Evolutionary conservation across 2,797 vertebrate genomes (phyloP).

Genomic region (Amblyraja radiata): DNA sequence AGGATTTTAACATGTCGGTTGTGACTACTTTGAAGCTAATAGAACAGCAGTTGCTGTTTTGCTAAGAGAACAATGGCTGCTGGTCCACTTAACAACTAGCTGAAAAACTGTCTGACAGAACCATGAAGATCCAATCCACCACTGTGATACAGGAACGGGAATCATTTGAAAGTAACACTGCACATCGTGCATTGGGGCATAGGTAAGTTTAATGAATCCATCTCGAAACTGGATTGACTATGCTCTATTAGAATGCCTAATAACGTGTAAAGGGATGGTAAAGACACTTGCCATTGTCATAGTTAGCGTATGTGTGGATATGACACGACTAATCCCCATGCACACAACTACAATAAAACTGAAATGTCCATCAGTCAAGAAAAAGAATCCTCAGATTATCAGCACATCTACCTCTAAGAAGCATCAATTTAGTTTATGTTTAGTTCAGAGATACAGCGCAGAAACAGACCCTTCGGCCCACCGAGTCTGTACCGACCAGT

Average conservation of each 20-base stretch:
- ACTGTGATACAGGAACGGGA: not conserved
- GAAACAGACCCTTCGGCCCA: no score
- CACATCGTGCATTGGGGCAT: not conserved
- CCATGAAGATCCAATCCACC: not conserved
- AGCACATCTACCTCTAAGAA: constrained; percentile 2
- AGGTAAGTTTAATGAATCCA: not conserved
- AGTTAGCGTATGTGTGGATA: not conserved
- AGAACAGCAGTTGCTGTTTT: no score
- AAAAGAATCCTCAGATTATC: not conserved
- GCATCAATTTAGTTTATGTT: not conserved
- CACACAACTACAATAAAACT: not conserved
- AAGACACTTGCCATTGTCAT: not conserved
- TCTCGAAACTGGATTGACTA: not conserved
- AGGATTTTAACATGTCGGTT: no score
- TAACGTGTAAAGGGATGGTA: not conserved
- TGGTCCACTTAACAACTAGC: not conserved
- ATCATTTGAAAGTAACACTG: not conserved
- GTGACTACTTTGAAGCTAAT: no score
- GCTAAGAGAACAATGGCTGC: no score
- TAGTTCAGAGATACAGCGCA: no score
- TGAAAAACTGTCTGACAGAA: no score
- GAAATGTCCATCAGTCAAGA: no score
- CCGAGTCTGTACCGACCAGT: no score
- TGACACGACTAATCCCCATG: not conserved
- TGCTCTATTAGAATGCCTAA: not conserved